Evolutionary conservation across 2,113 vertebrate genomes (phyloP).

Genomic region (Tapirus terrestris): DNA sequence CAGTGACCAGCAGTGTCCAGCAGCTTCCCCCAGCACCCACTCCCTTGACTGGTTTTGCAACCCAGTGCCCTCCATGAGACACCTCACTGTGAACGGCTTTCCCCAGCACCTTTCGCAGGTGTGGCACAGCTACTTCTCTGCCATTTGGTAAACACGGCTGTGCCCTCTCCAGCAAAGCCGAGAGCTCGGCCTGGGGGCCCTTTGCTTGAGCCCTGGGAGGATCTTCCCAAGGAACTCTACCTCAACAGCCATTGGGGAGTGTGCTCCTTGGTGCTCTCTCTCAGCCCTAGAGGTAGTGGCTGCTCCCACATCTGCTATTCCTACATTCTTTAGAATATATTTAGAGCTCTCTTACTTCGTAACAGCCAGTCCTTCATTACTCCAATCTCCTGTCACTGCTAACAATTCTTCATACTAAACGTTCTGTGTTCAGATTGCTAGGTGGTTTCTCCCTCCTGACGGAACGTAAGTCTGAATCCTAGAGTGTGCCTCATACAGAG

Average conservation of each 20-base stretch:
- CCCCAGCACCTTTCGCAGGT: background rate
- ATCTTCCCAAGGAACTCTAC: too few species aligned
- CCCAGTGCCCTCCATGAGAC: background rate
- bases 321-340: background rate
- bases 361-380: background rate
- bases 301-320: background rate
- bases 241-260: background rate
- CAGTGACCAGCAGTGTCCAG: background rate
- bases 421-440: background rate
- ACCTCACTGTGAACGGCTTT: background rate
- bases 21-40: background rate
- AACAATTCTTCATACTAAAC: background rate
- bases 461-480: background rate
- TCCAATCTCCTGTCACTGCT: background rate
- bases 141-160: background rate
- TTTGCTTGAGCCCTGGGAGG: background rate
- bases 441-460: background rate
- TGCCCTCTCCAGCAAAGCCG: background rate
- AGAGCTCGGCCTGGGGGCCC: too few species aligned
- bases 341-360: background rate
- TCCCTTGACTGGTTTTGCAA: background rate
- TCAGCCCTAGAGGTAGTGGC: background rate
- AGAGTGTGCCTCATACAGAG: background rate
- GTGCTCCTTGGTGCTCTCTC: background rate
- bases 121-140: background rate